A percentile compares a stretch with the other conserved stretches of the same genome.
phyloP scores from a whole-genome alignment of 2,113 vertebrate genomes.

The Todiramphus chloris region DNA sequence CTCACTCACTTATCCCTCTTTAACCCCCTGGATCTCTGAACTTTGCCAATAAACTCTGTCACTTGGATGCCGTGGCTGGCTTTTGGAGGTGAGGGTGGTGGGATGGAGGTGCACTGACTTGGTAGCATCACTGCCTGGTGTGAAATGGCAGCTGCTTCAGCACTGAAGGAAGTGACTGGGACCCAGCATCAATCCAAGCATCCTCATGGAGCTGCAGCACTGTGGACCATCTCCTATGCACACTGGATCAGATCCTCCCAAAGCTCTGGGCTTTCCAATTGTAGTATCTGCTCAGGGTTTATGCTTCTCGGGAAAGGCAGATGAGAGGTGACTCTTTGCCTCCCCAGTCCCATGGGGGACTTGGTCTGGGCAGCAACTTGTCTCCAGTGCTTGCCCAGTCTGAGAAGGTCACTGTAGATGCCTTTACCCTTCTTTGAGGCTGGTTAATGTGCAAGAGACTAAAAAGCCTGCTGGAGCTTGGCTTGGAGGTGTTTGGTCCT shows the following conservation, averaged over 20 bases:
- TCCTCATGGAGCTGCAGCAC: background rate
- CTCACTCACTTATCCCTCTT: background rate
- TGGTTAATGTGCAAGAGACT: background rate
- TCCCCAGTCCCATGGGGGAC: fast-evolving
- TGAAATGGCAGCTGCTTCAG: background rate
- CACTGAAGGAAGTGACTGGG: background rate
- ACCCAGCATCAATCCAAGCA: fast-evolving
- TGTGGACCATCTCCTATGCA: background rate
- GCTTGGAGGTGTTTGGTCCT: background rate
- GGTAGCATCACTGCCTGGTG: fast-evolving
- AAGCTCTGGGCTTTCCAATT: background rate
- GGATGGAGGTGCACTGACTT: background rate
- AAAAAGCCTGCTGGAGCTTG: background rate
- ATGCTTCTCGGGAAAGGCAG: background rate
- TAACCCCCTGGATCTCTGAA: background rate
- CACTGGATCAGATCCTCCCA: background rate
- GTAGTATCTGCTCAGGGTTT: background rate
- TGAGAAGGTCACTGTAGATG: background rate
- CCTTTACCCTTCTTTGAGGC: background rate
- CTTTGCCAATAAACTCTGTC: slow-evolving; percentile 10
- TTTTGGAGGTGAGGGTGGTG: background rate
- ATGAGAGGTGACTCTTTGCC: background rate
- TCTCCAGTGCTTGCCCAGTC: background rate
- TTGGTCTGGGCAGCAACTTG: background rate
- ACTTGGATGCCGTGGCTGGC: background rate